phyloP scores from a whole-genome alignment of 2,888 invertebrate genomes.

The Tetrapedia diversipes region DNA sequence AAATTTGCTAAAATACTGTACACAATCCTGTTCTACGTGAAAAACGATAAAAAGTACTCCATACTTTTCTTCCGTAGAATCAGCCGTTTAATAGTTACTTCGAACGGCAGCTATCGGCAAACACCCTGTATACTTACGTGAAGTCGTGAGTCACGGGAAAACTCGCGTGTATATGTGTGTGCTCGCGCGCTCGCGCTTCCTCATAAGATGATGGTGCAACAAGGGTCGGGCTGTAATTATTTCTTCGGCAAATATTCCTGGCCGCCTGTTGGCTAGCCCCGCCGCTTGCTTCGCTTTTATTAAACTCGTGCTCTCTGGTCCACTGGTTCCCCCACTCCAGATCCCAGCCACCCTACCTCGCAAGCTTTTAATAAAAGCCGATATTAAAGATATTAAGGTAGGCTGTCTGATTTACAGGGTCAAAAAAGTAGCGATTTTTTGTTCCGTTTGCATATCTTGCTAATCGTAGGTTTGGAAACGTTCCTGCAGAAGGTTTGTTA shows the following conservation, averaged over 20 bases:
- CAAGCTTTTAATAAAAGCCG: constrained; percentile 72
- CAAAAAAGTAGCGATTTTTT: constrained; percentile 51
- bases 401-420: no score
- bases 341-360: constrained; percentile 23
- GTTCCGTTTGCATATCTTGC: constrained; percentile 57
- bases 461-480: no score
- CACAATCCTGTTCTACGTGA: no score
- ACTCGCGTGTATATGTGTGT: no score
- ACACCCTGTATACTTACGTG: no score
- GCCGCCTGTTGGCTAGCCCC: constrained; percentile 47
- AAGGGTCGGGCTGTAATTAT: constrained; percentile 60
- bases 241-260: constrained; percentile 69
- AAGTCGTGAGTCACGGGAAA: background rate
- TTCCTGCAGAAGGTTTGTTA: no score
- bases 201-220: constrained; percentile 15
- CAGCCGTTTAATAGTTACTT: no score
- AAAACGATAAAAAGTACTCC: no score
- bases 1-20: no score
- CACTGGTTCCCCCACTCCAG: constrained; percentile 12
- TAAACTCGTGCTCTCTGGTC: constrained; percentile 55
- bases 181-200: no score
- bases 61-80: no score
- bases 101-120: no score
- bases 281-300: constrained; percentile 69
- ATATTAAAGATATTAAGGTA: constrained; percentile 74